Evolutionary conservation across 1,140 invertebrate genomes (phyloP).

Genomic region (Nebria ingens): DNA sequence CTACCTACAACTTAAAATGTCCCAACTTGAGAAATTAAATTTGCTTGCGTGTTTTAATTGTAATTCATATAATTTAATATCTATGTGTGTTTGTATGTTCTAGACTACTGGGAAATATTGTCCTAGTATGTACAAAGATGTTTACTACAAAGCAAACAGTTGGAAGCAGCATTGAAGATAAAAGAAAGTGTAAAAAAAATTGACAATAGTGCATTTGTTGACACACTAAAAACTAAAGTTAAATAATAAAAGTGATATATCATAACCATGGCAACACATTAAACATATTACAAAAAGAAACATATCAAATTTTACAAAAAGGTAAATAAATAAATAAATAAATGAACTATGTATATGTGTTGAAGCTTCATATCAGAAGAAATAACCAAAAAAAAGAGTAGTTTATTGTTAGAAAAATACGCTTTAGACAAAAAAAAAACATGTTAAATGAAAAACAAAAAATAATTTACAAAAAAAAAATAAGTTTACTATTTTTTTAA

Average conservation of each 20-base stretch:
- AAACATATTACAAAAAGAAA: not conserved
- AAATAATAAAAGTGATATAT: too few species aligned
- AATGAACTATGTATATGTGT: not conserved
- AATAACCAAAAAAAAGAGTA: not conserved
- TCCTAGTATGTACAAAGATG: conserved; percentile 76
- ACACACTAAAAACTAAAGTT: too few species aligned
- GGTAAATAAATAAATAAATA: conserved; percentile 2
- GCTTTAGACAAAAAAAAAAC: conserved; percentile 3
- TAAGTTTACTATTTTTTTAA: conserved; percentile 4
- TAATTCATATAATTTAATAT: too few species aligned
- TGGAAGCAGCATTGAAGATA: conserved; percentile 55
- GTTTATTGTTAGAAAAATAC: conserved; percentile 3
- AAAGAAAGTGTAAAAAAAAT: too few species aligned
- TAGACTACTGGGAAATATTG: conserved; percentile 67
- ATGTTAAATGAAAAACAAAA: conserved; percentile 4
- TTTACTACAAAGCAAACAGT: conserved; percentile 73
- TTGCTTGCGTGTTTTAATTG: too few species aligned
- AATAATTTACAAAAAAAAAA: not conserved
- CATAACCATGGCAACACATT: too few species aligned
- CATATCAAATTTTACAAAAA: conserved; percentile 7
- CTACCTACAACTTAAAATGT: too few species aligned
- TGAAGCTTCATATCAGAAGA: conserved; percentile 1
- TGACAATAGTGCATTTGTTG: too few species aligned
- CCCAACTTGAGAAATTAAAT: too few species aligned
- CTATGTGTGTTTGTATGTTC: too few species aligned